These are phyloP conservation scores for Ips nitidus DNA, from an alignment of 1,140 invertebrate genomes.

Conservation along the genomic window DNA sequence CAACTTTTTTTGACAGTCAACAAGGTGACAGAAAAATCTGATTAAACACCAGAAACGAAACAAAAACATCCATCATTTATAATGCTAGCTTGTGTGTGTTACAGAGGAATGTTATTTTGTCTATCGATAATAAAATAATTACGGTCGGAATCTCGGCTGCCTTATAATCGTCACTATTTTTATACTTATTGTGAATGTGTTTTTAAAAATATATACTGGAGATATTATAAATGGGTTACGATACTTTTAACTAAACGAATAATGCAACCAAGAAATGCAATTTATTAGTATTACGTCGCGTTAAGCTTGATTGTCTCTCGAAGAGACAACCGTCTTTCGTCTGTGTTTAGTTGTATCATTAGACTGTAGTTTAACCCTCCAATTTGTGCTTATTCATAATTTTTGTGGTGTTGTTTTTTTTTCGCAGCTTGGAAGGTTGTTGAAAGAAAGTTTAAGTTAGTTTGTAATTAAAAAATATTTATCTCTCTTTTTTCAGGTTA, in stretches of 20 bases:
- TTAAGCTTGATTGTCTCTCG: not conserved
- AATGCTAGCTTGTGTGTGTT: constrained; percentile 15
- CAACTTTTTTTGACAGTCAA: constrained; percentile 28
- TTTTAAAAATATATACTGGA: constrained; percentile 2
- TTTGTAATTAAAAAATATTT: too few relatives aligned
- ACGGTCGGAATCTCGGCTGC: not conserved
- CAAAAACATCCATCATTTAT: too few relatives aligned
- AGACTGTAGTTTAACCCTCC: not conserved
- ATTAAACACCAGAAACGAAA: constrained; percentile 18
- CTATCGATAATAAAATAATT: not conserved
- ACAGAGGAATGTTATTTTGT: constrained; percentile 18
- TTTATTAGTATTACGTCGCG: constrained; percentile 6
- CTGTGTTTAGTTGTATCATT: not conserved
- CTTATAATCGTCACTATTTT: constrained; percentile 12
- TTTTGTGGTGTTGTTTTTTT: too few relatives aligned
- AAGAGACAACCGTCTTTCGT: not conserved
- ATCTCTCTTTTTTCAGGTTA: too few relatives aligned
- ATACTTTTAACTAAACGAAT: not conserved
- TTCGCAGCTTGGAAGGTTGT: too few relatives aligned
- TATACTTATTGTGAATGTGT: constrained; percentile 14
- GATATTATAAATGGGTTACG: not conserved
- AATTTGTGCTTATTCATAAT: too few relatives aligned
- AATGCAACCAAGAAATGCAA: constrained; percentile 9
- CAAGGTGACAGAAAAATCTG: constrained; percentile 38
- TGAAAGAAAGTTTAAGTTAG: too few relatives aligned